A percentile compares a stretch with the other conserved stretches of the same genome.
Evolutionary conservation across 2,113 vertebrate species (phyloP).

Genomic region (Perognathus longimembris): DNA sequence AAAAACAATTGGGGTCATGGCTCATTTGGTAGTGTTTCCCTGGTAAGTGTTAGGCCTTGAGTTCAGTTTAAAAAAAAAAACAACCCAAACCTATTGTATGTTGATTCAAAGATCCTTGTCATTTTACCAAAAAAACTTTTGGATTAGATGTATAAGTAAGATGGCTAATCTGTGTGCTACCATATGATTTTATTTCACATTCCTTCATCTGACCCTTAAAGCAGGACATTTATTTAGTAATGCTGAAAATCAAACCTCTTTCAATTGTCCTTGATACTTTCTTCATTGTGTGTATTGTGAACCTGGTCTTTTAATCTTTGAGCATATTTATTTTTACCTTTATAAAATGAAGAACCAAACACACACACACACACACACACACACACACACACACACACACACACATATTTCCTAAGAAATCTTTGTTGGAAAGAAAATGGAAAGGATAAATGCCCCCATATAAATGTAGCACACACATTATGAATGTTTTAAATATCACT

Average conservation of each 20-base stretch:
- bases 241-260: neutral
- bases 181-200: neutral
- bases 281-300: neutral
- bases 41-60: no score
- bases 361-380: neutral
- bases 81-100: no score
- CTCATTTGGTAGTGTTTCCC: no score
- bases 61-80: no score
- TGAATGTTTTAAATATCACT: neutral
- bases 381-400: neutral
- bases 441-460: neutral
- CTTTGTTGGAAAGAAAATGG: slow-evolving; percentile 7
- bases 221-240: neutral
- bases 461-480: neutral
- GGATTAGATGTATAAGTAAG: neutral
- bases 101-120: slow-evolving; percentile 3
- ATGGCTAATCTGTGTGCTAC: neutral
- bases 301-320: neutral
- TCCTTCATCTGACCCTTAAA: neutral
- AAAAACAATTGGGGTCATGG: no score
- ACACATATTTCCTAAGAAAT: neutral
- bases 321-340: slow-evolving; percentile 9
- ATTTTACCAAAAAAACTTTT: neutral
- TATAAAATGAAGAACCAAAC: neutral
- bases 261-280: neutral